phyloP scores from a whole-genome alignment of 2,888 invertebrate species.

The Corythucha ciliata region DNA sequence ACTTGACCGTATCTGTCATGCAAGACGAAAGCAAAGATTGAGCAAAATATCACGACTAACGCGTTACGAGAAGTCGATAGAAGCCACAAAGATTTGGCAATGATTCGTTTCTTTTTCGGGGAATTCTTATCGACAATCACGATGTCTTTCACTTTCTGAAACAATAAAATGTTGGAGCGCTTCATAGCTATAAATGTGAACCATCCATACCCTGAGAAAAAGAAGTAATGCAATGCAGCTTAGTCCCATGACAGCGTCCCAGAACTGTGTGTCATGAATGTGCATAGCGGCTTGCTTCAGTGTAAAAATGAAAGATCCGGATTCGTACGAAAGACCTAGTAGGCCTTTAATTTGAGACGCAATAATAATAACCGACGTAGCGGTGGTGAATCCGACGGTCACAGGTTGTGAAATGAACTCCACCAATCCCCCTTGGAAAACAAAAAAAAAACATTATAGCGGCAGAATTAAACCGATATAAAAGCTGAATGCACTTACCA shows the following conservation, averaged over 20 bases:
- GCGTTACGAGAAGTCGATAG: slow-evolving; percentile 76
- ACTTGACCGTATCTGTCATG: slow-evolving; percentile 43
- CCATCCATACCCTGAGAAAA: slow-evolving; percentile 63
- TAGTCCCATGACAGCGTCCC: slow-evolving; percentile 63
- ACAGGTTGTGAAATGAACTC: slow-evolving; percentile 86
- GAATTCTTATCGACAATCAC: slow-evolving; percentile 44
- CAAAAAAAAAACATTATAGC: not conserved
- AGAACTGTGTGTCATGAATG: slow-evolving; percentile 55
- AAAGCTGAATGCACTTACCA: slow-evolving; percentile 46
- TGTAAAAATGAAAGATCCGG: slow-evolving; percentile 66
- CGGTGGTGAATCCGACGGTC: slow-evolving; percentile 82
- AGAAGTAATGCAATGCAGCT: slow-evolving; percentile 63
- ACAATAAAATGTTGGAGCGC: slow-evolving; percentile 27
- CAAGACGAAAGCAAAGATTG: slow-evolving; percentile 54
- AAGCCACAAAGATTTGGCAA: slow-evolving; percentile 61
- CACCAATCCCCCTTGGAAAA: slow-evolving; percentile 63
- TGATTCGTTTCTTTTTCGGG: slow-evolving; percentile 41
- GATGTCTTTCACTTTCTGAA: slow-evolving; percentile 64
- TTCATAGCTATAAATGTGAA: too few relatives aligned
- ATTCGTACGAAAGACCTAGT: slow-evolving; percentile 61
- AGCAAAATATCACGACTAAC: slow-evolving; percentile 65
- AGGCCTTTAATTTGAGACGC: slow-evolving; percentile 71
- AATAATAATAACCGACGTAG: slow-evolving; percentile 82
- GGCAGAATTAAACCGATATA: not conserved
- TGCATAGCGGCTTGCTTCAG: slow-evolving; percentile 59